Conservation (phyloP, 37 sponge, comb jelly and placozoan species). For the Crambe crambe region DNA sequence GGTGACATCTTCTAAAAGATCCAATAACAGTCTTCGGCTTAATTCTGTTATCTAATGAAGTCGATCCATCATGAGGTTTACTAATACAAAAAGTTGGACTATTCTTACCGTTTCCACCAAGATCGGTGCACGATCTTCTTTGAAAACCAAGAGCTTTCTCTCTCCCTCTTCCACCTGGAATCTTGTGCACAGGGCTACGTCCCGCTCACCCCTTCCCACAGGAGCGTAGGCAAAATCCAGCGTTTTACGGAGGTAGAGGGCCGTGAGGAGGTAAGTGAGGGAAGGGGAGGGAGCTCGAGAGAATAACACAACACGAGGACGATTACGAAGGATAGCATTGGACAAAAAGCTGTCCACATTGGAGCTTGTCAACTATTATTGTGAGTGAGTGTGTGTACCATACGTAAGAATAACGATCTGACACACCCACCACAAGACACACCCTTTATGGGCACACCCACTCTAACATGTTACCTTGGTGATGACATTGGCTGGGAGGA, state of each 20-base stretch:
- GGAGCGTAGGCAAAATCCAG: slow-evolving; percentile 42
- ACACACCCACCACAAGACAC: background rate
- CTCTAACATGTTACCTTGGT: slow-evolving; percentile 11
- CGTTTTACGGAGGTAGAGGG: slow-evolving; percentile 21
- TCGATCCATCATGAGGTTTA: too few species aligned
- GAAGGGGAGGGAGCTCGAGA: slow-evolving; percentile 42
- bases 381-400: background rate
- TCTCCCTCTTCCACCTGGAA: slow-evolving; percentile 11
- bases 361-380: slow-evolving; percentile 15
- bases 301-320: slow-evolving; percentile 40
- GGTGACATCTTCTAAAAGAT: slow-evolving; percentile 6
- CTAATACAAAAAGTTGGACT: background rate
- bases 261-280: slow-evolving; percentile 30
- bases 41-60: background rate
- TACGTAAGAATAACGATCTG: background rate
- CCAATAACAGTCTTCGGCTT: background rate
- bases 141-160: slow-evolving; percentile 36
- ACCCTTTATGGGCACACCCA: background rate
- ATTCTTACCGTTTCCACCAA: slow-evolving; percentile 12
- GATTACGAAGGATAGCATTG: slow-evolving; percentile 29
- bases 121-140: slow-evolving; percentile 29
- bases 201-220: background rate
- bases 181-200: background rate
- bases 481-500: slow-evolving; percentile 5
- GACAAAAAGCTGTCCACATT: slow-evolving; percentile 23